phyloP scores from a whole-genome alignment of 1,140 invertebrate genomes.

The Helicoverpa zea region DNA sequence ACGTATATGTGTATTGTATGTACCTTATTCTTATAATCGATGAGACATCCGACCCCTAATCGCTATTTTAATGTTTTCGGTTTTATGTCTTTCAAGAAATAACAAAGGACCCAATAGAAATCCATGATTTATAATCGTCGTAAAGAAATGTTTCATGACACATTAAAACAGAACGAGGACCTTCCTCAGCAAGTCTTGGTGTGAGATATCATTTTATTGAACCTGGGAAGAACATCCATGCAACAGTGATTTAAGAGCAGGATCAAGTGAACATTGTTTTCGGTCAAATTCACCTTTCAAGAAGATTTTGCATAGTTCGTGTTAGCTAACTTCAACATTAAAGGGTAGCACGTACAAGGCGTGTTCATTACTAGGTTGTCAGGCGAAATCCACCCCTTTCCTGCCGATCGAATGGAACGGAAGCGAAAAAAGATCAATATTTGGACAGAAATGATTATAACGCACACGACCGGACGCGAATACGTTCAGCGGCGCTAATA shows the following conservation, averaged over 20 bases:
- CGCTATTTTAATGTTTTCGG: constrained; percentile 59
- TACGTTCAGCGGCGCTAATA: constrained; percentile 77
- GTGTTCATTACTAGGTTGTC: constrained; percentile 76
- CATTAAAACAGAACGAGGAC: constrained; percentile 23
- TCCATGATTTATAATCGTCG: constrained; percentile 57
- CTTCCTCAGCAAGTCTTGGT: not conserved
- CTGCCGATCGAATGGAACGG: constrained; percentile 68
- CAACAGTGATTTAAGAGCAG: not conserved
- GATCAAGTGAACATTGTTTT: not conserved
- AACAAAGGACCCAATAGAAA: constrained; percentile 58
- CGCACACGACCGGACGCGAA: constrained; percentile 75
- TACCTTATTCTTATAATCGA: constrained; percentile 31
- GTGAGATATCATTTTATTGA: not conserved
- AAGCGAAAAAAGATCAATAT: constrained; percentile 84
- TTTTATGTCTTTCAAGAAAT: constrained; percentile 54
- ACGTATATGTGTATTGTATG: too few relatives aligned
- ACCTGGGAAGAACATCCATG: too few relatives aligned
- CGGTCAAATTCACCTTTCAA: not conserved
- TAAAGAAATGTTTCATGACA: constrained; percentile 49
- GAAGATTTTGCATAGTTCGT: constrained; percentile 7
- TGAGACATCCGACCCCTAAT: constrained; percentile 60
- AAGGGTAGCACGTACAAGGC: constrained; percentile 60
- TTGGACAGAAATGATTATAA: constrained; percentile 83
- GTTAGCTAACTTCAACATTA: constrained; percentile 55
- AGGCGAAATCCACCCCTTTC: constrained; percentile 74